Evolutionary conservation across 2,888 invertebrate genomes (phyloP).

Genomic region (Ichneumoninae sp.): DNA sequence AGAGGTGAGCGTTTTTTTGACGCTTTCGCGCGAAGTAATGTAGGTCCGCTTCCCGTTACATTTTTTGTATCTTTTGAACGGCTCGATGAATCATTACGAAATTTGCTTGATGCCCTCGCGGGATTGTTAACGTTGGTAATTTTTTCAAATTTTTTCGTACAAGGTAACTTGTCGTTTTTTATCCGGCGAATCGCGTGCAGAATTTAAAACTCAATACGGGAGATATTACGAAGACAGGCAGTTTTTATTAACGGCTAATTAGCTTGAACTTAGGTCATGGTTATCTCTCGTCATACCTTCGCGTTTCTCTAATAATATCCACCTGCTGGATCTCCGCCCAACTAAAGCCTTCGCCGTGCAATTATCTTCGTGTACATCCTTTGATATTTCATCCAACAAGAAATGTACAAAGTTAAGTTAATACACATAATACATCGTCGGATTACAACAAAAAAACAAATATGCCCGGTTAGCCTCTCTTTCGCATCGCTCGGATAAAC

Average conservation of each 20-base stretch:
- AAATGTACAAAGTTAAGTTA: background rate
- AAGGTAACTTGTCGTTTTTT: background rate
- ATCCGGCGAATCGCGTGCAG: background rate
- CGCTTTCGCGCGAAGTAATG: background rate
- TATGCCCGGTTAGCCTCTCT: conserved; percentile 1
- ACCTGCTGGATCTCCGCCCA: conserved; percentile 1
- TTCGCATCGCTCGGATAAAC: conserved; percentile 15
- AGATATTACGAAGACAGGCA: background rate
- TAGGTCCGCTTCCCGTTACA: background rate
- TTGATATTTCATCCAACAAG: conserved; percentile 12
- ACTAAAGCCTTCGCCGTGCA: conserved; percentile 9
- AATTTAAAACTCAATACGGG: background rate
- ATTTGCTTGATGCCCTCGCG: background rate
- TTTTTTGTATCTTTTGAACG: background rate
- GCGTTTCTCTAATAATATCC: conserved; percentile 16
- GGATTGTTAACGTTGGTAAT: background rate
- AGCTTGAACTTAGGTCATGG: conserved; percentile 26
- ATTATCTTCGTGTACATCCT: conserved; percentile 12
- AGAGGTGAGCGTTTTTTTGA: background rate
- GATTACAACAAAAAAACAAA: background rate
- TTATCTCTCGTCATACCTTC: background rate
- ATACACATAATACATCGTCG: conserved; percentile 12
- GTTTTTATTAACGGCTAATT: background rate
- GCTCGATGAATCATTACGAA: background rate
- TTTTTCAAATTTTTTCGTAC: background rate